Percentiles rank a stretch among this genome's conserved stretches.
These are phyloP conservation scores for Myopa testacea DNA, from an alignment of 2,888 invertebrate species.

Conservation along the genomic window DNA sequence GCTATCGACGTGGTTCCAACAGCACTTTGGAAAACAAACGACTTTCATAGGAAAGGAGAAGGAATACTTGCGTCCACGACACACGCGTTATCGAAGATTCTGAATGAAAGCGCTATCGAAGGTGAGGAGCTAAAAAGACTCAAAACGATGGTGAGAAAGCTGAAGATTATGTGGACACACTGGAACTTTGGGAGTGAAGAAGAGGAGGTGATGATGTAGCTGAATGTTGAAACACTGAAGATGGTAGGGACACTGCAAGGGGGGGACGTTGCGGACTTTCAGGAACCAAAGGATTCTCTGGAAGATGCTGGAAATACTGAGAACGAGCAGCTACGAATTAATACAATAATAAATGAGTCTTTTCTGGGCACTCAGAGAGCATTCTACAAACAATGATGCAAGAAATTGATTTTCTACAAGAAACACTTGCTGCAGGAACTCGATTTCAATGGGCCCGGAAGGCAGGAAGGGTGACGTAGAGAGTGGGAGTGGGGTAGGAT, in stretches of 20 bases:
- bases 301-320: not conserved
- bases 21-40: not conserved
- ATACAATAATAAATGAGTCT: conserved; percentile 40
- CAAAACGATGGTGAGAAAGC: too few species aligned
- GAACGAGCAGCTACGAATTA: conserved; percentile 24
- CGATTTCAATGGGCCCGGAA: not conserved
- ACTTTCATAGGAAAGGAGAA: not conserved
- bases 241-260: not conserved
- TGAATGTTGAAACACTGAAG: not conserved
- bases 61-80: not conserved
- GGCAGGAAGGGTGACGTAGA: not conserved
- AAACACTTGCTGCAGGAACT: conserved; percentile 15
- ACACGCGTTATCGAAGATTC: not conserved
- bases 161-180: too few species aligned
- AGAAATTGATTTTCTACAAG: conserved; percentile 39
- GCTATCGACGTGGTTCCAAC: not conserved
- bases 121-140: too few species aligned
- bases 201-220: too few species aligned
- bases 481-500: not conserved
- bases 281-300: not conserved
- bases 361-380: conserved; percentile 27
- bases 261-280: not conserved
- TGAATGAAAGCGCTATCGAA: too few species aligned
- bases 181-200: not conserved
- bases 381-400: conserved; percentile 39